Percentiles rank a stretch among this genome's conserved stretches.
Conservation (phyloP, 2,113 vertebrate species). For the Mesocricetus auratus region DNA sequence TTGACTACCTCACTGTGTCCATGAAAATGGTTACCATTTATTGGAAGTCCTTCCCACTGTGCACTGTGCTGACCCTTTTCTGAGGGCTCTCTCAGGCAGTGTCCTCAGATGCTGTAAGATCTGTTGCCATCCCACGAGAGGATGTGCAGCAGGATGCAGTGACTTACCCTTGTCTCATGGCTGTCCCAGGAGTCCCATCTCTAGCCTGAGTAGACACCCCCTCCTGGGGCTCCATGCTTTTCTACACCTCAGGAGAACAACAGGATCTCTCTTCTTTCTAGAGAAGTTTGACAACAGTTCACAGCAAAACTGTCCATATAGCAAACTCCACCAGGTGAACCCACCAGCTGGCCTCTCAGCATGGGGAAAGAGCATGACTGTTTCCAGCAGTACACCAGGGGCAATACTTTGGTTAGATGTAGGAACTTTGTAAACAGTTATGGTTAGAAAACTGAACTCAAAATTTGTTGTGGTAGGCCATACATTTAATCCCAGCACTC, state of each 20-base stretch:
- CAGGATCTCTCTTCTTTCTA: not conserved
- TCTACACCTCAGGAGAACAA: not conserved
- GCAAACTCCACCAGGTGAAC: not conserved
- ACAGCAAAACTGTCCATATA: fast-evolving
- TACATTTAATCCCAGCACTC: not conserved
- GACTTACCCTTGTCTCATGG: not conserved
- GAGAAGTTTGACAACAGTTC: not conserved
- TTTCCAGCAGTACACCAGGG: not conserved
- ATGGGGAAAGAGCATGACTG: not conserved
- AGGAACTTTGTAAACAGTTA: not conserved
- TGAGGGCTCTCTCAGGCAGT: fast-evolving
- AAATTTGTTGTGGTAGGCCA: not conserved
- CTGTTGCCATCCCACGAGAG: not conserved
- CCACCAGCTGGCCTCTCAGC: not conserved
- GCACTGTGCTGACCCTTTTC: not conserved
- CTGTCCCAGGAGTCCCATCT: not conserved
- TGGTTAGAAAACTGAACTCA: not conserved
- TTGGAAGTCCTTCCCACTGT: not conserved
- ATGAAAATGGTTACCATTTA: not conserved
- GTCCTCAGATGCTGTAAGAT: too few species aligned
- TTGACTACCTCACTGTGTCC: not conserved
- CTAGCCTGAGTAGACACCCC: not conserved
- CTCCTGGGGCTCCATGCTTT: not conserved
- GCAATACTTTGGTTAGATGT: not conserved
- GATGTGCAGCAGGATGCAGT: not conserved